phyloP scores from a whole-genome alignment of 2,113 vertebrate species.

The Indicator indicator region DNA sequence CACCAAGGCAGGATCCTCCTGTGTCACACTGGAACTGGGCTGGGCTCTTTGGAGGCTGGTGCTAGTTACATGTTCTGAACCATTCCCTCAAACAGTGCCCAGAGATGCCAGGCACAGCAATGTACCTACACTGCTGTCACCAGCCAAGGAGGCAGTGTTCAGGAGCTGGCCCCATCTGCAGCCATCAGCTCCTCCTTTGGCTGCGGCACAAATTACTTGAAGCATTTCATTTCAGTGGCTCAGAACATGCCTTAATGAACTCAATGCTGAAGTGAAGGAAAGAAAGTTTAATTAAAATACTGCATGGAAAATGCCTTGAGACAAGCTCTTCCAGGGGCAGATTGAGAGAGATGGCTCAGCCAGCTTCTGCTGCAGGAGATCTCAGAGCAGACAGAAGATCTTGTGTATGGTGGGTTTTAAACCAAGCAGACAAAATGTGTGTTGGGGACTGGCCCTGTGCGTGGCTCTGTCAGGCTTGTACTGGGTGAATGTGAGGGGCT shows the following conservation, averaged over 20 bases:
- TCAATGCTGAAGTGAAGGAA: not conserved
- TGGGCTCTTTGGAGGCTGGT: not conserved
- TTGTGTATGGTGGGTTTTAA: not conserved
- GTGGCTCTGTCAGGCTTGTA: not conserved
- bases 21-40: fast-evolving
- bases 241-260: not conserved
- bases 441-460: fast-evolving
- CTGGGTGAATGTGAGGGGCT: not conserved
- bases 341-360: not conserved
- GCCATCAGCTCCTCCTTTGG: slow-evolving; percentile 1
- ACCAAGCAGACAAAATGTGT: fast-evolving
- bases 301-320: slow-evolving; percentile 10
- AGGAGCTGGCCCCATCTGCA: not conserved
- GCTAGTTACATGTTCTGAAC: not conserved
- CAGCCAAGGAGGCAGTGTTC: not conserved
- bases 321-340: not conserved
- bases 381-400: not conserved
- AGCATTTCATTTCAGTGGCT: slow-evolving; percentile 22
- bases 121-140: fast-evolving
- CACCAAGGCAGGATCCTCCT: not conserved
- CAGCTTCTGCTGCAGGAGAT: not conserved
- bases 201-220: slow-evolving; percentile 7
- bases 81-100: not conserved
- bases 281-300: slow-evolving; percentile 50
- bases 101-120: not conserved